Conservation (phyloP, 2,113 vertebrate genomes). For the Pseudopipra pipra region DNA sequence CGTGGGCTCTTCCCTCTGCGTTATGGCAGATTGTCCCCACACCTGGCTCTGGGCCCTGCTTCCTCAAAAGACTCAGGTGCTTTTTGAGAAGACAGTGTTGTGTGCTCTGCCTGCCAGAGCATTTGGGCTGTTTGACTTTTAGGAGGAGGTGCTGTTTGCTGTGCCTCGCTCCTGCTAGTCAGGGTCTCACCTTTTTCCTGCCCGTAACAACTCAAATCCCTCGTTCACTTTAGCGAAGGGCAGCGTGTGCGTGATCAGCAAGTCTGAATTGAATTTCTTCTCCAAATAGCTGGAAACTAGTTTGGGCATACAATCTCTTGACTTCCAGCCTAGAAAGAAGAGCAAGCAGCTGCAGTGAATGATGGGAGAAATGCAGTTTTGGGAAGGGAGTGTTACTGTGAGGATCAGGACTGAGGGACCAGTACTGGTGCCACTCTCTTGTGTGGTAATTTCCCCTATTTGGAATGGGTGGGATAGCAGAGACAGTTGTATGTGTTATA, state of each 20-base stretch:
- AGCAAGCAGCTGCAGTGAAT: not conserved
- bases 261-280: conserved; percentile 85
- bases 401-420: not conserved
- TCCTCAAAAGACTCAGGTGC: not conserved
- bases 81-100: not conserved
- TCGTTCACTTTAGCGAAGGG: conserved; percentile 80
- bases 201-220: conserved; percentile 81
- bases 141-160: not conserved
- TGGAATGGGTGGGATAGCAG: accelerated
- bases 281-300: conserved; percentile 84
- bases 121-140: not conserved
- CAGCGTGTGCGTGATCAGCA: conserved; percentile 84
- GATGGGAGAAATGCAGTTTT: not conserved
- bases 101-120: not conserved
- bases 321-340: conserved; percentile 38
- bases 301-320: conserved; percentile 70
- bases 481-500: not conserved
- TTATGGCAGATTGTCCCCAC: not conserved
- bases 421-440: not conserved
- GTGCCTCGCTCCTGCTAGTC: not conserved
- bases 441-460: not conserved
- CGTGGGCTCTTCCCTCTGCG: too few relatives aligned
- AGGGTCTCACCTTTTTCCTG: conserved; percentile 48
- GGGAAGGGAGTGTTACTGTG: not conserved
- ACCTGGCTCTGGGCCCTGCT: not conserved